A percentile compares a stretch with the other conserved stretches of the same genome.
phyloP scores from a whole-genome alignment of 2,797 vertebrate species.

The Syngnathus acus region DNA sequence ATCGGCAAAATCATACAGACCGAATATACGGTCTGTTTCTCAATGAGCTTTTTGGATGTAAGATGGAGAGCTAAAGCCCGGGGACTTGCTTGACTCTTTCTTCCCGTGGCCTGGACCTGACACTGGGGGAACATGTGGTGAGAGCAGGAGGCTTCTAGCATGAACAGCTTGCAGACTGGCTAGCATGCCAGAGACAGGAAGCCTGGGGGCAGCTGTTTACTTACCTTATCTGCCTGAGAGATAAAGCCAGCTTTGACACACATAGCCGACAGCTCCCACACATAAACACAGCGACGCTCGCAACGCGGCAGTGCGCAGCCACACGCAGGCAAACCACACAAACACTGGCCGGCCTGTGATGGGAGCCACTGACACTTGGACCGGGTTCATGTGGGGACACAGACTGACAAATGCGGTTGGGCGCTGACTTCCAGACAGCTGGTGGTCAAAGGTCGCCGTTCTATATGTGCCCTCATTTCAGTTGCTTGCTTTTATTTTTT shows the following conservation, averaged over 20 bases:
- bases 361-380: slow-evolving; percentile 44
- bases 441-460: slow-evolving; percentile 58
- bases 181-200: slow-evolving; percentile 28
- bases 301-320: slow-evolving; percentile 10
- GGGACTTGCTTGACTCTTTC: slow-evolving; percentile 20
- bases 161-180: slow-evolving; percentile 20
- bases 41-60: background rate
- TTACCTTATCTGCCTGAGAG: slow-evolving; percentile 51
- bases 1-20: too few species aligned
- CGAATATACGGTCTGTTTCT: too few species aligned
- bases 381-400: slow-evolving; percentile 51
- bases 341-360: slow-evolving; percentile 14
- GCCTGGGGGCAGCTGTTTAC: slow-evolving; percentile 46
- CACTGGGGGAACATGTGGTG: slow-evolving; percentile 17
- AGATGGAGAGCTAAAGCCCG: slow-evolving; percentile 17
- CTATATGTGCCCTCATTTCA: slow-evolving; percentile 54
- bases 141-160: slow-evolving; percentile 17
- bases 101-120: background rate
- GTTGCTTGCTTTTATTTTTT: slow-evolving; percentile 56
- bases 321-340: slow-evolving; percentile 7
- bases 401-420: slow-evolving; percentile 50
- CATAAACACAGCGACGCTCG: slow-evolving; percentile 30
- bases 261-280: slow-evolving; percentile 28
- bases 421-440: slow-evolving; percentile 59
- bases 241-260: slow-evolving; percentile 60